Percentiles rank a stretch among this genome's conserved stretches.
Conservation (phyloP, 64 coral and sea anemone species). For the Porites australiensis region DNA sequence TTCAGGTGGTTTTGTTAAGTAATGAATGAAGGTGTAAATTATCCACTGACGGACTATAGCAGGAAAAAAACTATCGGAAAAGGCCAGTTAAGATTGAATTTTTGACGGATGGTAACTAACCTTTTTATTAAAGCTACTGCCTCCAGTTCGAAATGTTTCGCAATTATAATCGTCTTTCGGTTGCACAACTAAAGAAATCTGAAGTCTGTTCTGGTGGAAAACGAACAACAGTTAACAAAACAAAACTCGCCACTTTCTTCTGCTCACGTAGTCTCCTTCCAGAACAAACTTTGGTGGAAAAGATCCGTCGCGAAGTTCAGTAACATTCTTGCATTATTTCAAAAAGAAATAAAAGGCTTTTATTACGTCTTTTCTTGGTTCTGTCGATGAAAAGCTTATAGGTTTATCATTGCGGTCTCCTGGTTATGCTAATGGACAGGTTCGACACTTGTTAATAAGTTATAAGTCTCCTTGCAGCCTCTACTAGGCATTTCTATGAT, state of each 20-base stretch:
- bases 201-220: conserved; percentile 2
- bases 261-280: not conserved
- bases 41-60: not conserved
- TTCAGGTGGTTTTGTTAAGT: conserved; percentile 35
- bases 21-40: conserved; percentile 34
- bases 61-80: not conserved
- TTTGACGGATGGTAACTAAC: too few species aligned
- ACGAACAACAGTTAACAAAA: conserved; percentile 10
- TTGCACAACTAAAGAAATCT: not conserved
- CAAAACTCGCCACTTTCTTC: not conserved
- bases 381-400: not conserved
- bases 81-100: conserved; percentile 9
- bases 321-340: not conserved
- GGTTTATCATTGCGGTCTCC: conserved; percentile 25
- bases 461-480: conserved; percentile 27
- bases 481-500: conserved; percentile 17
- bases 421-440: conserved; percentile 36
- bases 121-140: too few species aligned
- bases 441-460: conserved; percentile 61
- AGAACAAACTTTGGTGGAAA: not conserved
- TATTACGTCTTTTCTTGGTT: not conserved
- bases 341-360: not conserved
- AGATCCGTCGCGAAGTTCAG: too few species aligned
- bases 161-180: not conserved
- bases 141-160: not conserved